Percentiles rank a stretch among this genome's conserved stretches.
These are phyloP conservation scores for Agapostemon virescens DNA, from an alignment of 2,888 invertebrate species.

Conservation along the genomic window DNA sequence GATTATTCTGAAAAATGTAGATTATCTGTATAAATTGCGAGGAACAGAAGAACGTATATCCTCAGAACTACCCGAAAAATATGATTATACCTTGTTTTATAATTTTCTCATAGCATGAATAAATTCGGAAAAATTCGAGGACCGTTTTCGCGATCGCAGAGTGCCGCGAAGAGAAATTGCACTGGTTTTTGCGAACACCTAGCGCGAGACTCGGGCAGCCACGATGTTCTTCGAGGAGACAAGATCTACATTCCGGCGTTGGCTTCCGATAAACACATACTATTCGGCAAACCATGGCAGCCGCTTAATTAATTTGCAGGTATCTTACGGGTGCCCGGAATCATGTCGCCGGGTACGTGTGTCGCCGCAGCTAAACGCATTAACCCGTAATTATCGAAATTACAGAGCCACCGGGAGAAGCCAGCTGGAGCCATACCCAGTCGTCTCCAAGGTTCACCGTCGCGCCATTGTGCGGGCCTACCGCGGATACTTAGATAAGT, in stretches of 20 bases:
- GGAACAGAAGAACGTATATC: too few relatives aligned
- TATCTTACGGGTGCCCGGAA: slow-evolving; percentile 69
- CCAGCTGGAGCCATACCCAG: slow-evolving; percentile 53
- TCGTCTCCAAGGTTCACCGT: slow-evolving; percentile 54
- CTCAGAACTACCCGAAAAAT: too few relatives aligned
- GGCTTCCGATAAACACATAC: slow-evolving; percentile 47
- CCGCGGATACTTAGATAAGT: slow-evolving; percentile 61
- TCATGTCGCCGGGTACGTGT: slow-evolving; percentile 67
- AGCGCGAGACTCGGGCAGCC: slow-evolving; percentile 13
- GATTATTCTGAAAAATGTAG: not conserved
- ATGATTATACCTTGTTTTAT: not conserved
- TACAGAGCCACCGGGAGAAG: slow-evolving; percentile 66
- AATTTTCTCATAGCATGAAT: not conserved
- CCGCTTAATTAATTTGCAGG: slow-evolving; percentile 73
- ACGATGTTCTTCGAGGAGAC: slow-evolving; percentile 45
- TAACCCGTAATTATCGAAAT: slow-evolving; percentile 77
- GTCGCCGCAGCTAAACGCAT: slow-evolving; percentile 72
- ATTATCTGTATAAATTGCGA: too few relatives aligned
- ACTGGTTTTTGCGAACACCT: not conserved
- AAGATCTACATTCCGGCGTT: slow-evolving; percentile 49
- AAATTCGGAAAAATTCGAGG: not conserved
- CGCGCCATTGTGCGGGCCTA: slow-evolving; percentile 60
- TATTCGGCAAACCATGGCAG: slow-evolving; percentile 58
- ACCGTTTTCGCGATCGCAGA: not conserved
- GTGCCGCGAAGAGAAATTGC: not conserved